Percentiles rank a stretch among this genome's conserved stretches.
phyloP scores from a whole-genome alignment of 2,797 vertebrate species.

The Scolopax bukidnonensis region DNA sequence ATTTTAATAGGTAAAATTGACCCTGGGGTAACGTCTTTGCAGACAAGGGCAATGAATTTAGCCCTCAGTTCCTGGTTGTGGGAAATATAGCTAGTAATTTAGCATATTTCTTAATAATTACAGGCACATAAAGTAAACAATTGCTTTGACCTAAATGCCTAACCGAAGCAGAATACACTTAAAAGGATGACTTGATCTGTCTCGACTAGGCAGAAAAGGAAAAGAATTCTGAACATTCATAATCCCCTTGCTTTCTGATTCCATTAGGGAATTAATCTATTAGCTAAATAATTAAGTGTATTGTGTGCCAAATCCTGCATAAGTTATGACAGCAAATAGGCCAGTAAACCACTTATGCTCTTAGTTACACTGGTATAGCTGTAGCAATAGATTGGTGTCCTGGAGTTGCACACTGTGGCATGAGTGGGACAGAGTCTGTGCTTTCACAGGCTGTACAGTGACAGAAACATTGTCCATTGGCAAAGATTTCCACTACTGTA shows the following conservation, averaged over 20 bases:
- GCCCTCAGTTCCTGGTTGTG: not conserved
- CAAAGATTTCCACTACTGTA: not conserved
- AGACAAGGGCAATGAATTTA: not conserved
- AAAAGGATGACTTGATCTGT: slow-evolving; percentile 4
- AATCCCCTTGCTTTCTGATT: not conserved
- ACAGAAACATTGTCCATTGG: not conserved
- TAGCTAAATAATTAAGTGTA: slow-evolving; percentile 30
- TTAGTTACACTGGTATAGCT: not conserved
- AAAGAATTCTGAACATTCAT: slow-evolving; percentile 1
- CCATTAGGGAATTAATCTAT: slow-evolving; percentile 40
- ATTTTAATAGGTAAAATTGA: not conserved
- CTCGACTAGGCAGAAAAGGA: not conserved
- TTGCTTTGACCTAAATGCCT: slow-evolving; percentile 27
- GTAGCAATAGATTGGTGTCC: not conserved
- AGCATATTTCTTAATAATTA: slow-evolving; percentile 24
- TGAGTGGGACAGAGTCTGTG: not conserved
- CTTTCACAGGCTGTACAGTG: not conserved
- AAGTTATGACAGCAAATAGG: not conserved
- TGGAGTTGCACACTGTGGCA: not conserved
- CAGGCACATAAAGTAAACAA: slow-evolving; percentile 1
- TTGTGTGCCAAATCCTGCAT: not conserved
- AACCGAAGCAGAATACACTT: not conserved
- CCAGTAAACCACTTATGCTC: not conserved
- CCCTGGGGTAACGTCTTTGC: not conserved
- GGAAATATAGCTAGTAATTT: not conserved